Percentiles rank a stretch among this genome's conserved stretches.
Conservation (phyloP, 2,888 invertebrate genomes). For the Andrena flavipes region DNA sequence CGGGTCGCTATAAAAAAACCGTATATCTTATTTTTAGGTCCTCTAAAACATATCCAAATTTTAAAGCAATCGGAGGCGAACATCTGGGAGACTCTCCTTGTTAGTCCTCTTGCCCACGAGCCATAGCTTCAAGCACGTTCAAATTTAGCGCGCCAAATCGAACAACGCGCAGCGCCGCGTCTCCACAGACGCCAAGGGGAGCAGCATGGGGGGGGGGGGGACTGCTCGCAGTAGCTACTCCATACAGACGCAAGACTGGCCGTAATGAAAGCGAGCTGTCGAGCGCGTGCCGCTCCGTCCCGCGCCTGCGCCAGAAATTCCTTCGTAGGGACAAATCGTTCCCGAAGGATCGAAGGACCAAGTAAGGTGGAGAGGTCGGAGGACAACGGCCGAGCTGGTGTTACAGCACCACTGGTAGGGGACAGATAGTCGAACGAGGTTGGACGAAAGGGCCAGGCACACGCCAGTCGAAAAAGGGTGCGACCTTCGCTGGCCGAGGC, state of each 20-base stretch:
- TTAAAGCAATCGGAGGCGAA: too few relatives aligned
- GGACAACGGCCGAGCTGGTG: conserved; percentile 37
- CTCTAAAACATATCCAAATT: too few relatives aligned
- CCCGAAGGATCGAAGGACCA: conserved; percentile 46
- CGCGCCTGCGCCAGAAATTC: conserved; percentile 41
- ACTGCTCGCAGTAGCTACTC: neutral
- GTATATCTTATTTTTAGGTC: too few relatives aligned
- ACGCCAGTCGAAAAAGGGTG: conserved; percentile 82
- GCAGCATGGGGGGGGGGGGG: neutral
- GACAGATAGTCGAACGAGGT: conserved; percentile 73
- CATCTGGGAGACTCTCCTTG: too few relatives aligned
- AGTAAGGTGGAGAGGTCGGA: conserved; percentile 64
- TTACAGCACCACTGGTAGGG: conserved; percentile 59
- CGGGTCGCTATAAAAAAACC: too few relatives aligned
- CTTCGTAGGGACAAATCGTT: conserved; percentile 27
- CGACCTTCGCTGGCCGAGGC: conserved; percentile 82
- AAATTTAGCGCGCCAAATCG: neutral
- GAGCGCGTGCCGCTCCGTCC: too few relatives aligned
- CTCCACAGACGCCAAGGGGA: too few relatives aligned
- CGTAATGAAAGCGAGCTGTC: neutral
- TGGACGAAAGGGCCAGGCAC: conserved; percentile 78
- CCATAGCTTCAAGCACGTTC: too few relatives aligned
- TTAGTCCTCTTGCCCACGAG: too few relatives aligned
- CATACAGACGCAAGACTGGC: neutral
- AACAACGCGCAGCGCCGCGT: neutral